Base-by-base conservation (phyloP, 2,888 invertebrate species). In the Melanophora roralis region DNA sequence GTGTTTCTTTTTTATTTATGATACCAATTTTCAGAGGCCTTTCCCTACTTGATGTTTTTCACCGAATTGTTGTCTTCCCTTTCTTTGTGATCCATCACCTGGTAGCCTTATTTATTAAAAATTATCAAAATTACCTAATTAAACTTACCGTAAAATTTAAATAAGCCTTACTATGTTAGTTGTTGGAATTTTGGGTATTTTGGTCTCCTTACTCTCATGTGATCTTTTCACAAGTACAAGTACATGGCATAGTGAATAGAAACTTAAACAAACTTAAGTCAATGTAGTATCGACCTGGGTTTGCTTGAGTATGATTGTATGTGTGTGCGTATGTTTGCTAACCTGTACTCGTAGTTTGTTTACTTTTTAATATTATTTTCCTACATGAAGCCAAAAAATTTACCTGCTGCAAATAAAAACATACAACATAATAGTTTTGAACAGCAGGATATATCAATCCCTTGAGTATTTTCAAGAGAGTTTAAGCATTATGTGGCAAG, bases 281-380 rank as follows among this genome's bases (percentile, higher is more conserved):
- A 67, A 43, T 60, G 53, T 36, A 19, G 45, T 34, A 45, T 34
- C 12, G 34, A 43, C 40, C n/a, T n/a, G n/a, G n/a, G n/a, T n/a
- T n/a, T 51, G 23, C 57, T 2, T 11, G 12, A 4, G 6, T 12
- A 4, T n/a, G 7, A 34, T 12, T 43, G 16, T 60, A n/a, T n/a
- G n/a, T n/a, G n/a, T n/a, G n/a, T n/a, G n/a, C n/a, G n/a, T 38
- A 16, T 32, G 27, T 34, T 0, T 19, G 14, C 21, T 2, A n/a
- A n/a, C n/a, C n/a, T 34, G 14, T 47, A n/a, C 68, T 64, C 57
- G 57, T 65, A 71, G 78, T 71, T 79, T 79, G 75, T 71, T 79
- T 79, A 69, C 65, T 75, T 60, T 75, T 71, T 75, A 75, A 75
- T 79, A 75, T 75, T 79, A 75, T 75, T 75, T 75, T 65, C 53